Conservation (phyloP, 2,113 vertebrate genomes). For the Stomatorhinus ivindoensis region DNA sequence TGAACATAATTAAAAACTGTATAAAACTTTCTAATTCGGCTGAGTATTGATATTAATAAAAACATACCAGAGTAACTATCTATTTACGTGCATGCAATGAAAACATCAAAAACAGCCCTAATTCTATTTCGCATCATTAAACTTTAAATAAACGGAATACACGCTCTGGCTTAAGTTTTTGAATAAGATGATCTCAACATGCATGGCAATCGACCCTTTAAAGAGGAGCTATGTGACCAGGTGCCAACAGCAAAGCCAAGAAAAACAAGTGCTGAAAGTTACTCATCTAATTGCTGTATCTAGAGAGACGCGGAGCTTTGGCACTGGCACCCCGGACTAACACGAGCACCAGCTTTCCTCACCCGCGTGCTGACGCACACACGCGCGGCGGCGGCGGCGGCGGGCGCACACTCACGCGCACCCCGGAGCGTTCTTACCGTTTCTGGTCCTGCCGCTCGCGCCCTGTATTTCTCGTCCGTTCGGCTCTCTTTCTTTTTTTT, state of each 20-base stretch:
- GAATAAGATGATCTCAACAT: neutral
- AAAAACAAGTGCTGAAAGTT: neutral
- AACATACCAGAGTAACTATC: neutral
- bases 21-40: neutral
- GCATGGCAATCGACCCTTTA: neutral
- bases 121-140: neutral
- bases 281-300: slow-evolving; percentile 9
- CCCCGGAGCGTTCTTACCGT: neutral
- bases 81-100: neutral
- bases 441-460: slow-evolving; percentile 17
- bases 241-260: neutral
- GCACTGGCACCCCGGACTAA: neutral
- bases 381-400: neutral
- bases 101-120: neutral
- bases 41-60: neutral
- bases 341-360: neutral
- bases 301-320: neutral
- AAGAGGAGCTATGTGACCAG: neutral
- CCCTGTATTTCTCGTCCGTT: slow-evolving; percentile 36
- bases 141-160: neutral
- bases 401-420: neutral
- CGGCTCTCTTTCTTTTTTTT: neutral
- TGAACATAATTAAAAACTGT: neutral
- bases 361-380: neutral
- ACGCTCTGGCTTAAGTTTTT: neutral